phyloP scores from a whole-genome alignment of 2,888 invertebrate species.

The Tenodera sinensis region DNA sequence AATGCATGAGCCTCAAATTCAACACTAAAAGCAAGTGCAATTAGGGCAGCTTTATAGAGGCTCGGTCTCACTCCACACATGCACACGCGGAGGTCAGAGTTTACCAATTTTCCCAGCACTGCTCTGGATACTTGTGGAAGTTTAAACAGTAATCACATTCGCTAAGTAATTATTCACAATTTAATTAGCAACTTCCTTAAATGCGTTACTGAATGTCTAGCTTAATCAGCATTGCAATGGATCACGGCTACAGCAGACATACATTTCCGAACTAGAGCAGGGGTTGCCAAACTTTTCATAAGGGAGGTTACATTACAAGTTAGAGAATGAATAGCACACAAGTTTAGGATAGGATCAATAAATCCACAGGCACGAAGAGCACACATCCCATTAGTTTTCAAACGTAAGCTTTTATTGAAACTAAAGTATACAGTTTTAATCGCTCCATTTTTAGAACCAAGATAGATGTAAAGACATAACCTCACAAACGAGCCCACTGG shows the following conservation, averaged over 20 bases:
- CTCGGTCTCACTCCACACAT: background rate
- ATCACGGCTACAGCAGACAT: background rate
- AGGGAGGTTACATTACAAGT: too few relatives aligned
- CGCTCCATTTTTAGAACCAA: too few relatives aligned
- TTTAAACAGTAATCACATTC: background rate
- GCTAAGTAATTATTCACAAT: background rate
- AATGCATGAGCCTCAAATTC: background rate
- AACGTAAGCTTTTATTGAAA: too few relatives aligned
- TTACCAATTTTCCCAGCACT: background rate
- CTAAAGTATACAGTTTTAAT: too few relatives aligned
- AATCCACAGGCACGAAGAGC: too few relatives aligned
- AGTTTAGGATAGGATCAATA: too few relatives aligned
- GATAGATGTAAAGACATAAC: too few relatives aligned
- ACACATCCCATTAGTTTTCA: too few relatives aligned
- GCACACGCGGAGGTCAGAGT: background rate
- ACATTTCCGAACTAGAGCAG: background rate
- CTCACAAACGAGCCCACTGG: too few relatives aligned
- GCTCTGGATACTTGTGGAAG: background rate
- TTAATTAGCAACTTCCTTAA: background rate
- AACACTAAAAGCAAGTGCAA: background rate
- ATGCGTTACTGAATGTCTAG: background rate
- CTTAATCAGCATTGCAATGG: background rate
- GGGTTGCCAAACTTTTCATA: too few relatives aligned
- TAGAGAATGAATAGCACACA: too few relatives aligned
- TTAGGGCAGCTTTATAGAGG: background rate